Conservation (phyloP, 2,113 vertebrate species). For the Panthera leo region DNA sequence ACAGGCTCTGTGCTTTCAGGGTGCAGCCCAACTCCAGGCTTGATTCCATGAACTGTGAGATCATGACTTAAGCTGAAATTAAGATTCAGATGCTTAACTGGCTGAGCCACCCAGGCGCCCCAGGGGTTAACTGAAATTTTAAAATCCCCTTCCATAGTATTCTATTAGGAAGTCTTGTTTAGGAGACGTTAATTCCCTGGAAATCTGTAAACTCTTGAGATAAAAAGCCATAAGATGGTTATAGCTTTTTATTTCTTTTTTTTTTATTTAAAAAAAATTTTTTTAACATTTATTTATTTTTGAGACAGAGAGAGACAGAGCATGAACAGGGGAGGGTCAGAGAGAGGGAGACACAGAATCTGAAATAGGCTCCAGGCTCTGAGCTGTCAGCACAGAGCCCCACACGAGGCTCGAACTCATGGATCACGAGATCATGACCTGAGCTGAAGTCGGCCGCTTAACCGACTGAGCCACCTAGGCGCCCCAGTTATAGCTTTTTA, state of each 20-base stretch:
- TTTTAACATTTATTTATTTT: neutral
- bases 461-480: no score
- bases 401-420: no score
- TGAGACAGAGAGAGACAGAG: neutral
- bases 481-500: neutral
- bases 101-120: no score
- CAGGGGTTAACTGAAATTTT: constrained; percentile 33
- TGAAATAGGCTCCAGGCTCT: no score
- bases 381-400: no score
- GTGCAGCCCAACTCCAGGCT: no score
- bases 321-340: neutral
- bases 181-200: neutral
- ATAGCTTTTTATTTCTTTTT: neutral
- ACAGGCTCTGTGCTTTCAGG: no score
- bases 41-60: no score
- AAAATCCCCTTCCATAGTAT: neutral
- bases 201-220: constrained; percentile 16
- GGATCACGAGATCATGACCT: no score
- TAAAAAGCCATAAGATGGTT: neutral
- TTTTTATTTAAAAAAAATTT: neutral
- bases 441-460: no score
- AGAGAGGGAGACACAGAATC: neutral
- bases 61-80: no score
- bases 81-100: no score
- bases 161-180: constrained; percentile 6